Base-by-base conservation (phyloP, 2,888 invertebrate genomes). In the Drosophila anomelani region DNA sequence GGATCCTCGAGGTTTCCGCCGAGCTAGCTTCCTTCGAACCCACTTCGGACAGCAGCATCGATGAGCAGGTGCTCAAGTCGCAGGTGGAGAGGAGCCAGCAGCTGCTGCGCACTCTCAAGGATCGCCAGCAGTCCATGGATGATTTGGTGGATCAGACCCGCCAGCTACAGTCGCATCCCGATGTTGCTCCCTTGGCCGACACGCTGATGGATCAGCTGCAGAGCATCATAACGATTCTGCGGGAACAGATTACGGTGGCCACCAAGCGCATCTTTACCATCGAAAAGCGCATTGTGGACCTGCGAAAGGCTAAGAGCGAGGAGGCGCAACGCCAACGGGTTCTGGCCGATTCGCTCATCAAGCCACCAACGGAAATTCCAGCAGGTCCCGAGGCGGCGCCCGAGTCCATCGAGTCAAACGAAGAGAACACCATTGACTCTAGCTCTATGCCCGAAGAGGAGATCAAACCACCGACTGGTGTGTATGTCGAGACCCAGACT, bases 381-480 rank as follows among this genome's bases (percentile, higher is more conserved):
- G 58, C 55, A 0, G 54, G 36, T 15, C 36, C 72, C 12, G 67
- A 57, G 10, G 74, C 81, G 8, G 75, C 82, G 3, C 79, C 74
- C 0, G 87, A 81, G 63, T 94, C 94, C 29, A 76, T 91, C 4
- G 88, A 81, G 36, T 90, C 87, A 3, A 88, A 85, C 72, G 91
- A 88, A 43, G 91, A 88, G 46, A 91, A 84, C 76, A 95, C 95
- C 8, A 94, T 96, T 53, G 95, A 95, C 91, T 95, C 95, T 0
- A 94, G 94, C 53, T 95, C 95, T 60, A 95, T 96, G 95, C 95
- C 95, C 3, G 95, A 95, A 90, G 95, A 96, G 92, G 94, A 95
- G 83, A 93, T 94, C 23, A 91, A 90, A 20, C 86, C 89, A 7
- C 85, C 89, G 7, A 79, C 49, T 4, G 86, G 79, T 6, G 60